Evolutionary conservation across 2,113 vertebrate genomes (phyloP), one percentile per base, ranked within the genome.

Genomic region (Neolamprologus modestus): DNA sequence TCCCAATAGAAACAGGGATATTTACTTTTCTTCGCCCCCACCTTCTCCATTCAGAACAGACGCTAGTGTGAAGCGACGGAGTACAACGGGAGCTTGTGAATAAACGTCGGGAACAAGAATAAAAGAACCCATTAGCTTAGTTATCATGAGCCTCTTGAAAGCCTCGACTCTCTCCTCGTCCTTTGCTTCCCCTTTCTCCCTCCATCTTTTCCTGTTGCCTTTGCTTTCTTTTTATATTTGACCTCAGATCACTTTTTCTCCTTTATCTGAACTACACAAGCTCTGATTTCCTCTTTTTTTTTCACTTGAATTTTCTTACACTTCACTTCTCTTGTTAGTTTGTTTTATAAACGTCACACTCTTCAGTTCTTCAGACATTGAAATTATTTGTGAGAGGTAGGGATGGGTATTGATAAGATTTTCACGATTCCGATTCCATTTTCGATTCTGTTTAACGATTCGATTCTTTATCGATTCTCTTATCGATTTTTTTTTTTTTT

Each of bases 131-230:
- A 92, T 91, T 91, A 81, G 86, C 85, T 91, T 73, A 55, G 88
- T 92, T 83, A 88, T 87, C 83, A 89, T 68, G 89, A 89, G 89
- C 55, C 68, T 91, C 84, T 90, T 87, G 54, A 92, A 92, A 86
- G 80, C 88, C 45, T 86, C 24, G 33, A 45, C 83, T 88, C 37
- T 73, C 83, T 45, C 7, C 50, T 33, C 24, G 17, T 76, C 80
- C 81, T 90, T 42, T 5, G 4, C 52, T 24, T 45, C 24, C 37
- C 9, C 4, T 53, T 37, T 86, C n/a, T 76, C 28, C 17, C 16
- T 14, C 13, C 13, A 13, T 66, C 19, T 8, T 21, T 16, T 31
- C 4, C 42, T 19, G 16, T 9, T 76, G 24, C 63, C 37, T 19
- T 24, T 2, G 8, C 21, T 45, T 66, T 37, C 7, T 78, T 84